Conservation (phyloP, 2,888 invertebrate species). For the Oscheius myriophilus region DNA sequence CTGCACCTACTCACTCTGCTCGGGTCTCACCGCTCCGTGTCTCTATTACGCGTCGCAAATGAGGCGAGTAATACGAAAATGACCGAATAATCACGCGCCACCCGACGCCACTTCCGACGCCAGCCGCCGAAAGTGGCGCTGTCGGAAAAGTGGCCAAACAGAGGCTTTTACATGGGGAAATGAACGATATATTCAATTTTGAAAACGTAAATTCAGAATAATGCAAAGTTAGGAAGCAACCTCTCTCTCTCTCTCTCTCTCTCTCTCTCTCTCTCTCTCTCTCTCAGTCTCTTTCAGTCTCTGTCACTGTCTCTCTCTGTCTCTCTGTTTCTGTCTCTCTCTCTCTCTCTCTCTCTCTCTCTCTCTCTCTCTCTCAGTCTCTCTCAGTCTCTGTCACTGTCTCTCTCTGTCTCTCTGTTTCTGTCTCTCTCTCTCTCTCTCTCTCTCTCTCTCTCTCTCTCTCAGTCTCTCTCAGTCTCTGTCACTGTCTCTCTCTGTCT, state of each 20-base stretch:
- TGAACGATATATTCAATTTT: no score
- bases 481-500: no score
- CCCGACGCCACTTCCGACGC: constrained; percentile 26
- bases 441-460: no score
- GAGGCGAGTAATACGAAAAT: constrained; percentile 31
- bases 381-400: neutral
- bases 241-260: constrained; percentile 1
- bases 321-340: constrained; percentile 1
- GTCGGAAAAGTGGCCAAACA: no score
- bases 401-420: neutral
- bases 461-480: no score
- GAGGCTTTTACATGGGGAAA: no score
- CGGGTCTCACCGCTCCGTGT: no score
- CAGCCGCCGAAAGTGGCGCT: neutral
- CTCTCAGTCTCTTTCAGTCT: neutral
- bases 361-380: neutral
- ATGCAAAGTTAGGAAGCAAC: neutral
- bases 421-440: neutral
- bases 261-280: no score
- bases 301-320: neutral
- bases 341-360: neutral
- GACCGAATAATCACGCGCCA: constrained; percentile 7
- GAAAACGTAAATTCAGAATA: no score
- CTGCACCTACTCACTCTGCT: no score
- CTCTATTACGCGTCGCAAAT: constrained; percentile 20